phyloP scores from a whole-genome alignment of 2,888 invertebrate genomes.

The Antheraea assamensis region DNA sequence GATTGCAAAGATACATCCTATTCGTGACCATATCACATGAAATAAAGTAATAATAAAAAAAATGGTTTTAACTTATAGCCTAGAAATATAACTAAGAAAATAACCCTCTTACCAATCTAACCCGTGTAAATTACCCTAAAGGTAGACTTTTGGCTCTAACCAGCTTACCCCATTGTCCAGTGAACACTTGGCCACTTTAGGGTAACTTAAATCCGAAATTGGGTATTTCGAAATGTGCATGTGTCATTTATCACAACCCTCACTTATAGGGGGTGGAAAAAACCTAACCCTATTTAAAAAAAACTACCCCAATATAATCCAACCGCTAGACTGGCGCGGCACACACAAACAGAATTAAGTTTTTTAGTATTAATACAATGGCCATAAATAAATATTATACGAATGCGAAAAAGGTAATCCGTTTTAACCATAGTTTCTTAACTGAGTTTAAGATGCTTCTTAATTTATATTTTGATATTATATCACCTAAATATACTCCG shows the following conservation, averaged over 20 bases:
- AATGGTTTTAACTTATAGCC: neutral
- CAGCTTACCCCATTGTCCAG: slow-evolving; percentile 66
- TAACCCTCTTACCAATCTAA: slow-evolving; percentile 50
- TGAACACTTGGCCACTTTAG: slow-evolving; percentile 77
- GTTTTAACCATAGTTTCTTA: slow-evolving; percentile 48
- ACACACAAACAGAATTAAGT: slow-evolving; percentile 80
- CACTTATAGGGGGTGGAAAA: slow-evolving; percentile 62
- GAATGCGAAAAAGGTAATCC: slow-evolving; percentile 71
- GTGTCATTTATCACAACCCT: slow-evolving; percentile 83
- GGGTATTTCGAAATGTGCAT: slow-evolving; percentile 84
- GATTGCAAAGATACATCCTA: too few relatives aligned
- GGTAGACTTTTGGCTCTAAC: slow-evolving; percentile 48
- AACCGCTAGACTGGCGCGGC: slow-evolving; percentile 62
- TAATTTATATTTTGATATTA: neutral
- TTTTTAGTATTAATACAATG: slow-evolving; percentile 77
- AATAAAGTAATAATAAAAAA: neutral
- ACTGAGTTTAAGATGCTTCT: neutral
- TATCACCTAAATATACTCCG: neutral
- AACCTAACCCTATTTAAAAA: slow-evolving; percentile 81
- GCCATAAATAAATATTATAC: slow-evolving; percentile 76
- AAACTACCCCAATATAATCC: slow-evolving; percentile 78
- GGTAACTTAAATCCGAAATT: slow-evolving; percentile 84
- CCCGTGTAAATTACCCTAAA: slow-evolving; percentile 72
- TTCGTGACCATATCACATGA: neutral
- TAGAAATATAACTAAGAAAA: slow-evolving; percentile 22